phyloP scores from a whole-genome alignment of 2,888 invertebrate genomes.

The Stegana nigrithorax region DNA sequence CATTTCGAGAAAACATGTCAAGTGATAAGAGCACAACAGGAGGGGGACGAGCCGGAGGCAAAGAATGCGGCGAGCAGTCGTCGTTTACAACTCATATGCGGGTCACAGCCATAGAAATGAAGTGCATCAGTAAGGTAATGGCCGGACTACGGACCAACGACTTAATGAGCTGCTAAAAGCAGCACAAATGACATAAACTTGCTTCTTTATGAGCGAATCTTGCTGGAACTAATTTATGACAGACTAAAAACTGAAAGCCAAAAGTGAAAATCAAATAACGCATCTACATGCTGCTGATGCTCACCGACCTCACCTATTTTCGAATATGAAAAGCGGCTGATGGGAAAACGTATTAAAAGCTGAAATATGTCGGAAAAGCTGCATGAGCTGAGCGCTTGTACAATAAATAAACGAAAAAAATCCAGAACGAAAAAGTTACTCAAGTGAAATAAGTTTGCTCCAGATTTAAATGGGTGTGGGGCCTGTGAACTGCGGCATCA shows the following conservation, averaged over 20 bases:
- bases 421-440: too few relatives aligned
- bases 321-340: constrained; percentile 59
- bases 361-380: constrained; percentile 44
- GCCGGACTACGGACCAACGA: constrained; percentile 19
- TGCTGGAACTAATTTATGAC: constrained; percentile 40
- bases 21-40: neutral
- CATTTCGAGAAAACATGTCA: constrained; percentile 8
- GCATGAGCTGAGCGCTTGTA: neutral
- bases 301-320: too few relatives aligned
- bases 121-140: neutral
- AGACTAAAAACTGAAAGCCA: neutral
- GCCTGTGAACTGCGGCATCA: too few relatives aligned
- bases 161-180: constrained; percentile 57
- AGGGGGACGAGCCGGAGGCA: neutral
- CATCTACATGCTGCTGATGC: neutral
- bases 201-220: constrained; percentile 48
- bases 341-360: constrained; percentile 60
- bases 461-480: neutral
- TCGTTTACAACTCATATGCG: constrained; percentile 12
- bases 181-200: constrained; percentile 58
- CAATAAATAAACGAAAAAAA: neutral
- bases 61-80: neutral
- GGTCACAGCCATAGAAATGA: neutral
- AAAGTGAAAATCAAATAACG: neutral
- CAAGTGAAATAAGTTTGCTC: neutral